Evolutionary conservation across 2,797 vertebrate genomes (phyloP).

Genomic region (Helarctos malayanus): DNA sequence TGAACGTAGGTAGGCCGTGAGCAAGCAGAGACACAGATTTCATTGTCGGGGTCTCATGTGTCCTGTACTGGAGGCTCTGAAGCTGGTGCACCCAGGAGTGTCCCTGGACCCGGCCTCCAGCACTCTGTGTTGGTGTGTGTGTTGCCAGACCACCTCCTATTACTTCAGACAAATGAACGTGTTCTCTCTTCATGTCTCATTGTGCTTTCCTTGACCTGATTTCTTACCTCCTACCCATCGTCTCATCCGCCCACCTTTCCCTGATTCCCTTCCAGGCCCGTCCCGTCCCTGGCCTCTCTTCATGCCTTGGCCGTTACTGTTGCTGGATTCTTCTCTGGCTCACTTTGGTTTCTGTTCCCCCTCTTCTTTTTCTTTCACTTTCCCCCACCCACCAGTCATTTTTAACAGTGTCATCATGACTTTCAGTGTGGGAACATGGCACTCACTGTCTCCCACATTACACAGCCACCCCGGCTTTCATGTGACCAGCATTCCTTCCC

Average conservation of each 20-base stretch:
- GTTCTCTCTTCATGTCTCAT: neutral
- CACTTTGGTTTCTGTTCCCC: conserved; percentile 83
- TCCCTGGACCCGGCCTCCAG: neutral
- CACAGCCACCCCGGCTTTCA: conserved; percentile 34
- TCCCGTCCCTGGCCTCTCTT: neutral
- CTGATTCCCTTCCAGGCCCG: neutral
- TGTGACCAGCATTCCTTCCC: conserved; percentile 37
- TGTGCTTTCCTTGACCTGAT: neutral
- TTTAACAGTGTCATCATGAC: conserved; percentile 83
- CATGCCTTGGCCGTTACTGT: conserved; percentile 28
- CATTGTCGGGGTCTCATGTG: neutral
- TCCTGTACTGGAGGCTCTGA: neutral
- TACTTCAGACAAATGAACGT: neutral
- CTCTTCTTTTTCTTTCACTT: conserved; percentile 83
- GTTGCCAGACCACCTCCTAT: neutral
- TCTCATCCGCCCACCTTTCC: neutral
- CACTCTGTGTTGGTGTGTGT: neutral
- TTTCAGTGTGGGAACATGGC: conserved; percentile 82
- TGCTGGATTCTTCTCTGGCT: conserved; percentile 52
- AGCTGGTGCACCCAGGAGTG: neutral
- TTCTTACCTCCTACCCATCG: neutral
- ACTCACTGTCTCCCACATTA: conserved; percentile 72
- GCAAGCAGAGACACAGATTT: neutral
- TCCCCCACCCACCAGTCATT: conserved; percentile 79
- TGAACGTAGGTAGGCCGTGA: neutral